phyloP scores from a whole-genome alignment of 2,888 invertebrate species.

The Agriopis marginaria region DNA sequence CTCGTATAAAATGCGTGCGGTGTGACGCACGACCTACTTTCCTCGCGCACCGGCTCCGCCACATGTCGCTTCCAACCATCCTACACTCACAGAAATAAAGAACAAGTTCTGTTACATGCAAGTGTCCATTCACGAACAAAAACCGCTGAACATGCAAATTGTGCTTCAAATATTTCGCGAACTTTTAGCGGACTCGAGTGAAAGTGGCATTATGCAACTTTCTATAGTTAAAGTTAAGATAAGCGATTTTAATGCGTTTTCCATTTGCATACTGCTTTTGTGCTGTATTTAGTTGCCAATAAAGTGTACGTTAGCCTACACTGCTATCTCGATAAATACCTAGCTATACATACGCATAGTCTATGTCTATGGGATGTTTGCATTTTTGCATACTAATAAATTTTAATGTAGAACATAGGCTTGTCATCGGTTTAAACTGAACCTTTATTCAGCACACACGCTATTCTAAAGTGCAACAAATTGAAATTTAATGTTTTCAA shows the following conservation, averaged over 20 bases:
- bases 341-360: neutral
- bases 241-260: conserved; percentile 51
- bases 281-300: conserved; percentile 19
- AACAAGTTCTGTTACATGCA: conserved; percentile 55
- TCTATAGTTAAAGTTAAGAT: conserved; percentile 67
- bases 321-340: neutral
- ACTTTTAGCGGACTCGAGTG: conserved; percentile 72
- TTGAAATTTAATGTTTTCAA: neutral
- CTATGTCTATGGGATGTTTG: neutral
- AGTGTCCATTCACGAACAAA: conserved; percentile 53
- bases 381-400: conserved; percentile 1
- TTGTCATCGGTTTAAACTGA: neutral
- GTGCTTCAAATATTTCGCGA: conserved; percentile 72
- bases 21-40: conserved; percentile 84
- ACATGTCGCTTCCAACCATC: conserved; percentile 69
- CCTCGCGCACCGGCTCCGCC: conserved; percentile 72
- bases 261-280: conserved; percentile 43
- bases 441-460: neutral
- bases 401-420: neutral
- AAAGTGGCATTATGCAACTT: conserved; percentile 85
- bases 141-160: conserved; percentile 73
- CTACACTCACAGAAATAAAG: conserved; percentile 63
- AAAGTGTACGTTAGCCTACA: conserved; percentile 8
- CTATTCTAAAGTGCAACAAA: neutral
- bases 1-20: conserved; percentile 78